Evolutionary conservation across 2,113 vertebrate species (phyloP), one percentile per base, ranked within the genome.

Genomic region (Coreoperca whiteheadi): DNA sequence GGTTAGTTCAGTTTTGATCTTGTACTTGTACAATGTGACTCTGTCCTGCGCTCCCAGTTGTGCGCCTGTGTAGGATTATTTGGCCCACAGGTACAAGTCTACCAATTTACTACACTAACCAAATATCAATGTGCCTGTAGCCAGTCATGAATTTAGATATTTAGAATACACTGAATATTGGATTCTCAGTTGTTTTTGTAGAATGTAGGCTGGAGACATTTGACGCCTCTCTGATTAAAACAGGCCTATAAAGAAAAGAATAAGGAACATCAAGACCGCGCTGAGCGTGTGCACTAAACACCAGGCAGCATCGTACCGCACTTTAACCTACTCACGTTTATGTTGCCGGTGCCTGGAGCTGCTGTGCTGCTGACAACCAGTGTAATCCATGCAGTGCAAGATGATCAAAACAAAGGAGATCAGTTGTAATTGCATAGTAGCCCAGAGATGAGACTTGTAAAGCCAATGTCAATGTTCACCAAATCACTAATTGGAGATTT

Each of bases 351-450:
- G 97, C 94, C 97, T 96, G 94, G 97, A 96, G 96, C 96, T 95
- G 94, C 96, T 95, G 94, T 97, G 96, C 94, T 97, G 96, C 95
- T 98, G 98, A 97, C 97, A 96, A 95, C 96, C 96, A 96, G 97
- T 96, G 97, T 97, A 97, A 96, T 99, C 98, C 98, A 99, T 97
- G 96, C 97, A 97, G 97, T 98, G 97, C 97, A 97, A 97, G 97
- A 98, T 97, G 97, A 99, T 97, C 96, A 98, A 97, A 96, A 98
- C 96, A 95, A 97, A 97, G 96, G 97, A 96, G 94, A 99, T 94
- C 96, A 98, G 96, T 99, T 97, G 97, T 96, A 99, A 98, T 98
- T 98, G 98, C 98, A 99, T 99, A 99, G 98, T 99, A 99, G 98
- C 97, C 97, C 97, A 95, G 95, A 96, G 94, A 92, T 93, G 96